Evolutionary conservation across 2,113 vertebrate genomes (phyloP), one percentile per base, ranked within the genome.

Genomic region (Sapayoa aenigma): DNA sequence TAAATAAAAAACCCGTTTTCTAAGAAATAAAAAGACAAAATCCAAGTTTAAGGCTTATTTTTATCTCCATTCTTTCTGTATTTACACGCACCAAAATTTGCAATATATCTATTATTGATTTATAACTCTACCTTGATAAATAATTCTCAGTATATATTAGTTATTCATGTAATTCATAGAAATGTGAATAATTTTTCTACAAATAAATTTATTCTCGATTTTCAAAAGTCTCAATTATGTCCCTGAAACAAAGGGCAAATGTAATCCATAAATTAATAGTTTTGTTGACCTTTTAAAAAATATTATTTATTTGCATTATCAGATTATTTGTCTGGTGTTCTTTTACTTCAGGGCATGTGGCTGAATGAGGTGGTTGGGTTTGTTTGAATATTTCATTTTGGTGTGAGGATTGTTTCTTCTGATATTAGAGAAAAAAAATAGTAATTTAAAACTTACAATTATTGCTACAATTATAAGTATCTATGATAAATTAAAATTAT

Each of bases 211-310:
- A 7, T 5, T 25, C 8, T 11, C 39, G 2, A 16, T 88, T 90
- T 49, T 27, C 7, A 56, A 87, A 87, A 46, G 41, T 60, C 56
- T 62, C 22, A 9, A 0, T 63, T 58, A 49, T 35, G 4, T 3
- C 24, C 17, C 33, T 47, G 9, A 87, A 67, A 59, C n/a, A 65
- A 77, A 77, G 2, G 17, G 9, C 53, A 4, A 85, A 14, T 1
- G 1, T 7, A 30, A 44, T 39, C 5, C 3, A 9, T 62, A 66
- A 58, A 46, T 30, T 17, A 41, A 15, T 0, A 9, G 22, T 55
- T 49, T 46, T 6, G 18, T 3, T 47, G 13, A 12, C 4, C 11
- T 69, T 27, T 14, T 0, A 1, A 12, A 4, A 14, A 30, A 8
- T 42, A 14, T 18, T 30, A 53, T 39, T 90, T 33, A n/a, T 79